Evolutionary conservation across 1,140 invertebrate genomes (phyloP), one percentile per base, ranked within the genome.

Genomic region (Drosophila saltans): DNA sequence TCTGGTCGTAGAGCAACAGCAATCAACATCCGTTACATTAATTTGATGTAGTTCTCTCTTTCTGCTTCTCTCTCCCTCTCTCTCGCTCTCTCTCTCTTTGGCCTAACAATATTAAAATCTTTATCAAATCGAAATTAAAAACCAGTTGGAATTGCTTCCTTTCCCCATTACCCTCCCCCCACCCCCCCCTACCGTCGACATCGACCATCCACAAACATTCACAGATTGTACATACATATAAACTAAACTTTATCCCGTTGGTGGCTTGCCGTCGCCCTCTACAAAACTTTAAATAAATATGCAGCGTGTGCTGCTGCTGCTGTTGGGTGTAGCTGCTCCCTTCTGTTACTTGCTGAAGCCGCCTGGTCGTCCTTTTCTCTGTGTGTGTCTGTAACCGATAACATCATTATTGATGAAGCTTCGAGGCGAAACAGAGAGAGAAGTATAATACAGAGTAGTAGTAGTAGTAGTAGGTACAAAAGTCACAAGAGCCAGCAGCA

Each of bases 241-340:
- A 68, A 67, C 48, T 60, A 48, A 61, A 72, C 65, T 69, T 63
- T 59, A 69, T 69, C 57, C 61, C 76, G 72, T 75, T 75, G 76
- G 79, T 66, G 45, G 45, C 78, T 59, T 63, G 69, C 64, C 57
- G 52, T 66, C 63, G 52, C 73, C 63, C 60, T 62, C 75, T 77
- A 80, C 89, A 88, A 89, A 88, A 88, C 84, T 88, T 88, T 88
- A 89, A 88, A 88, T 88, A 88, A 88, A 88, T 88, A 88, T 88
- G 83, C 81, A 84, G 81, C 79, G 72, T 83, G 80, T 67, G 81
- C 79, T 70, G 63, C 68, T 62, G 33, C 1, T 67, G 81, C 81
- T 70, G 63, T 63, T 62, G 33, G 1, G n/a, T 26, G 7, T 9
- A 3, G 21, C 45, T 52, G 2, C 43, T 3, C 2, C 30, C 55